phyloP scores from a whole-genome alignment of 2,113 vertebrate species.

The Ageneiosus marmoratus region DNA sequence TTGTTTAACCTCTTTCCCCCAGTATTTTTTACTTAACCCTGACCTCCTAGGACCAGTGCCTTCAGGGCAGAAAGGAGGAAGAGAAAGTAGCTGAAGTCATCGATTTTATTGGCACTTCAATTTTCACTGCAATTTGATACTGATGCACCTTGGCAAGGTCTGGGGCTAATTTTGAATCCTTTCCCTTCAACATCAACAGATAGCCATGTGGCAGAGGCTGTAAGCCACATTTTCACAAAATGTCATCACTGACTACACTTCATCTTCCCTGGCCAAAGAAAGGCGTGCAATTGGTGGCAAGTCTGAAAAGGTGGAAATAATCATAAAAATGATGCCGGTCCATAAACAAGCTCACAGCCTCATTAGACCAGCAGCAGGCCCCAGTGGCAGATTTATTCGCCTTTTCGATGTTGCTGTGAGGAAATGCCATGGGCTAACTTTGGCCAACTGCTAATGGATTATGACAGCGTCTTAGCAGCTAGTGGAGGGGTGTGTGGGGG shows the following conservation, averaged over 20 bases:
- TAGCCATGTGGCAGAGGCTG: slow-evolving; percentile 74
- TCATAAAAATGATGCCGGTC: slow-evolving; percentile 91
- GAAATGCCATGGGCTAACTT: slow-evolving; percentile 93
- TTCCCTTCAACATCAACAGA: slow-evolving; percentile 65
- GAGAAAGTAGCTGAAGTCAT: slow-evolving; percentile 69
- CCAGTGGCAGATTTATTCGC: slow-evolving; percentile 87
- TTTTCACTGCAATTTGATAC: slow-evolving; percentile 84
- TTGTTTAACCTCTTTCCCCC: slow-evolving; percentile 74
- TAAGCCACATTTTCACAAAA: slow-evolving; percentile 71
- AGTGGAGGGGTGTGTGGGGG: slow-evolving; percentile 76
- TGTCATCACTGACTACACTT: slow-evolving; percentile 76
- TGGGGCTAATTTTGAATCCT: slow-evolving; percentile 71
- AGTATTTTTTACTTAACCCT: slow-evolving; percentile 69
- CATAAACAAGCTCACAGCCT: slow-evolving; percentile 93
- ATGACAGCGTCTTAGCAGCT: slow-evolving; percentile 98
- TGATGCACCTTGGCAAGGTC: slow-evolving; percentile 80
- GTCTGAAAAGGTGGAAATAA: slow-evolving; percentile 90
- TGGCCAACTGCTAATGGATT: slow-evolving; percentile 90
- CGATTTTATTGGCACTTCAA: slow-evolving; percentile 86
- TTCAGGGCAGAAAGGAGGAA: slow-evolving; percentile 49
- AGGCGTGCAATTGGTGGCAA: slow-evolving; percentile 63
- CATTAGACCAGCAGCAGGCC: slow-evolving; percentile 94
- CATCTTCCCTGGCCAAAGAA: slow-evolving; percentile 74
- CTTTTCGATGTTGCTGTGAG: slow-evolving; percentile 86
- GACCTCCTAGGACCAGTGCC: slow-evolving; percentile 72